Base-by-base conservation (phyloP, 2,888 invertebrate species). In the Pomacea canaliculata region DNA sequence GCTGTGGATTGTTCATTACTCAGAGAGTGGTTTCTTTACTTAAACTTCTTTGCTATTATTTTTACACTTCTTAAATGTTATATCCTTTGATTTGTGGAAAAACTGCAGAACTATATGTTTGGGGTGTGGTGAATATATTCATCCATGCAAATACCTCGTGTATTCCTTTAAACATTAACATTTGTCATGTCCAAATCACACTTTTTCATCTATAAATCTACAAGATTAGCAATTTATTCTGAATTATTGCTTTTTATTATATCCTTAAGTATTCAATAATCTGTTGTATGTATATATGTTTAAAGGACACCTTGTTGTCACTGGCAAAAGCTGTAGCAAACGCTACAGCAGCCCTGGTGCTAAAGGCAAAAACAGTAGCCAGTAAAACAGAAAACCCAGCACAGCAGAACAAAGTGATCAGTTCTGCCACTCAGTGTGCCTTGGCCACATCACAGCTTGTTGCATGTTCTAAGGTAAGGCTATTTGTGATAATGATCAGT, bases 271-370 rank as follows among this genome's bases (percentile, higher is more conserved):
- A 37, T 37, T 37, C 37, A 37, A 37, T 37, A 3, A 37, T 37
- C 37, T 37, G 37, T 37, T 37, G 37, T 37, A 2, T 56, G 8
- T 56, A 16, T 51, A 13, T 51, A 16, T 37, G 3, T 1, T 82
- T 80, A n/a, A 86, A 92, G 93, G 99, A 99, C 85, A 95, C 97
- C 92, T 93, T 99, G 0, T 92, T 99, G 48, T 95, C 96, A 0
- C 92, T 98, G 83, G 99, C 99, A 10, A 99, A 99, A 92, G 96
- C 96, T 0, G 99, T 99, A 56, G 99, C 99, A 66, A 99, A 98
- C 90, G 97, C 98, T 4, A 98, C 99, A 0, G 99, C 99, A 0
- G 96, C 97, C 1, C 92, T 99, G 73, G 99, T 99, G 3, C 93
- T 99, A 75, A 96, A 97, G 89, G 98, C 99, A 0, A 98, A 99